Evolutionary conservation across 2,113 vertebrate species (phyloP).

Genomic region (Pica pica): DNA sequence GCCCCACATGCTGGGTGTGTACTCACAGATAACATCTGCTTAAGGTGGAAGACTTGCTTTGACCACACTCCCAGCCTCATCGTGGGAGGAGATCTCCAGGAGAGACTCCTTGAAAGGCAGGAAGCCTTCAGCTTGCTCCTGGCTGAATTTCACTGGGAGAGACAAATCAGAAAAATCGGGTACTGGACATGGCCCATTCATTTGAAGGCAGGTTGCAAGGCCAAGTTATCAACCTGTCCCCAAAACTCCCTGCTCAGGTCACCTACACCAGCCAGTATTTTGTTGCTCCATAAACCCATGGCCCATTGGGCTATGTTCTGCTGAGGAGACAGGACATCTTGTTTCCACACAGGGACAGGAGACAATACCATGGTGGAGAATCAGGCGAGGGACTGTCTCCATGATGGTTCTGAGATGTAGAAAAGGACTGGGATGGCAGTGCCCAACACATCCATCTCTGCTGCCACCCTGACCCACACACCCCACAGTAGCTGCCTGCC

Average conservation of each 20-base stretch:
- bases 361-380: neutral
- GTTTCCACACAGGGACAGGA: neutral
- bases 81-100: neutral
- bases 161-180: neutral
- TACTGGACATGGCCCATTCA: no score
- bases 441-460: fast-evolving
- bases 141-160: neutral
- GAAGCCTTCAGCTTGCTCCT: neutral
- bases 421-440: neutral
- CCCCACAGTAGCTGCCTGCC: neutral
- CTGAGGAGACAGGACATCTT: neutral
- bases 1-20: fast-evolving
- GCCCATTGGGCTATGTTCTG: neutral
- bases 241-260: neutral
- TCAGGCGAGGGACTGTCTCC: neutral
- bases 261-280: neutral
- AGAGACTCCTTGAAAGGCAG: neutral
- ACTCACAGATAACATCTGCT: fast-evolving
- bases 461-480: neutral
- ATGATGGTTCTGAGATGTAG: fast-evolving
- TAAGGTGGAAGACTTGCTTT: neutral
- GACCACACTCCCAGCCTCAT: neutral
- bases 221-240: neutral
- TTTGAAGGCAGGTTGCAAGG: neutral
- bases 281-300: neutral